phyloP scores from a whole-genome alignment of 1,140 invertebrate genomes.

The Asbolus verrucosus region DNA sequence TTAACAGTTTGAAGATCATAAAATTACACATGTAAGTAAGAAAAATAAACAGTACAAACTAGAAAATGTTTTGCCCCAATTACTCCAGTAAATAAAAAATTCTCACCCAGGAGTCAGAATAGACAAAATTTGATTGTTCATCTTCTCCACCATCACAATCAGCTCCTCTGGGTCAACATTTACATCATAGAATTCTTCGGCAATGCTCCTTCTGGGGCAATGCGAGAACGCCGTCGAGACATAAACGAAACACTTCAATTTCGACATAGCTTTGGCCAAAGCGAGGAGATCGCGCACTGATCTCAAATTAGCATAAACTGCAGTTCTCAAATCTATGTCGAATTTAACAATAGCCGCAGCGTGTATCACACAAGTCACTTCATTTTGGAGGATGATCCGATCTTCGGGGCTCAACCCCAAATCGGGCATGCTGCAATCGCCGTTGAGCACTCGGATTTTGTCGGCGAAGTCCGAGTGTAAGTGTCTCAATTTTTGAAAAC shows the following conservation, averaged over 20 bases:
- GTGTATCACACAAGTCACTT: conserved; percentile 68
- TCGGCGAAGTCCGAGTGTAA: too few relatives aligned
- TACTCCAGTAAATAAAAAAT: too few relatives aligned
- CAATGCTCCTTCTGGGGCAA: conserved; percentile 63
- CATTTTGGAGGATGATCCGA: conserved; percentile 69
- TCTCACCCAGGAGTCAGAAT: too few relatives aligned
- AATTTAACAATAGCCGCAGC: conserved; percentile 76
- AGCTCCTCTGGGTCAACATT: neutral
- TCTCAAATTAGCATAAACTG: conserved; percentile 75
- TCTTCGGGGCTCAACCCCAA: conserved; percentile 72
- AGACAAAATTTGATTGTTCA: neutral
- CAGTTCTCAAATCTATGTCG: conserved; percentile 74
- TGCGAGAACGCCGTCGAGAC: conserved; percentile 75
- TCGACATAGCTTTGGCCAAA: conserved; percentile 73
- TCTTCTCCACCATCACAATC: neutral
- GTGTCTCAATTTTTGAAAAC: too few relatives aligned
- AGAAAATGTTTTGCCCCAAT: too few relatives aligned
- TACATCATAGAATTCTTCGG: conserved; percentile 62
- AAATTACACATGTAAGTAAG: too few relatives aligned
- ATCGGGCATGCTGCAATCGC: conserved; percentile 71
- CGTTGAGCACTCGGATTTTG: conserved; percentile 51
- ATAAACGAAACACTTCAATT: conserved; percentile 65
- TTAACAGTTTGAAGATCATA: too few relatives aligned
- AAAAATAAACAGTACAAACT: too few relatives aligned
- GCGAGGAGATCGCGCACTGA: conserved; percentile 72